These are phyloP conservation scores for Crenuchus spilurus DNA, from an alignment of 2,797 vertebrate genomes.

Conservation along the genomic window DNA sequence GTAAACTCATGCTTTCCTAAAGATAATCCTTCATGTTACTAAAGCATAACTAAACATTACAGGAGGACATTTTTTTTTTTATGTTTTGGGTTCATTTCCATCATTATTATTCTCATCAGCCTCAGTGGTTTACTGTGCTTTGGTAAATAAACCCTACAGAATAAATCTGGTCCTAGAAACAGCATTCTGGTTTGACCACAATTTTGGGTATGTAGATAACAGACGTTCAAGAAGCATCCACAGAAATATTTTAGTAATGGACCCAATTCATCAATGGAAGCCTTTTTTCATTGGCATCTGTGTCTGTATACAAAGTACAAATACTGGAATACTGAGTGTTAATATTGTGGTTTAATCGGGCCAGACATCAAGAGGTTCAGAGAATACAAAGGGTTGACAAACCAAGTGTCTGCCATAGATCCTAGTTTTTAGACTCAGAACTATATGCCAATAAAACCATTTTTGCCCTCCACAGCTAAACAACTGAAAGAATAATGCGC, in stretches of 20 bases:
- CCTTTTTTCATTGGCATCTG: too few species aligned
- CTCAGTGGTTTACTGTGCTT: background rate
- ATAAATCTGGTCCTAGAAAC: background rate
- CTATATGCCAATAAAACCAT: background rate
- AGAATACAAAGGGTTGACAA: background rate
- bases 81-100: background rate
- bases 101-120: background rate
- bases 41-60: background rate
- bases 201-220: background rate
- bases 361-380: background rate
- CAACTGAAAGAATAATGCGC: background rate
- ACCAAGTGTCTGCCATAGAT: too few species aligned
- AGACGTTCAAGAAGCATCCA: too few species aligned
- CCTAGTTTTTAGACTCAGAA: background rate
- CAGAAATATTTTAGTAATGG: background rate
- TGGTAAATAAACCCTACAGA: background rate
- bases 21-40: background rate
- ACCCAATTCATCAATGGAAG: background rate
- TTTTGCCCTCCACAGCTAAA: background rate
- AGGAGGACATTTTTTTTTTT: background rate
- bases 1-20: background rate
- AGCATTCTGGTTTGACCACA: background rate
- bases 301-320: too few species aligned
- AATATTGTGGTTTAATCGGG: background rate
- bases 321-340: too few species aligned